A percentile compares a stretch with the other conserved stretches of the same genome.
phyloP scores from a whole-genome alignment of 2,797 vertebrate genomes.

The Fundulus diaphanus region DNA sequence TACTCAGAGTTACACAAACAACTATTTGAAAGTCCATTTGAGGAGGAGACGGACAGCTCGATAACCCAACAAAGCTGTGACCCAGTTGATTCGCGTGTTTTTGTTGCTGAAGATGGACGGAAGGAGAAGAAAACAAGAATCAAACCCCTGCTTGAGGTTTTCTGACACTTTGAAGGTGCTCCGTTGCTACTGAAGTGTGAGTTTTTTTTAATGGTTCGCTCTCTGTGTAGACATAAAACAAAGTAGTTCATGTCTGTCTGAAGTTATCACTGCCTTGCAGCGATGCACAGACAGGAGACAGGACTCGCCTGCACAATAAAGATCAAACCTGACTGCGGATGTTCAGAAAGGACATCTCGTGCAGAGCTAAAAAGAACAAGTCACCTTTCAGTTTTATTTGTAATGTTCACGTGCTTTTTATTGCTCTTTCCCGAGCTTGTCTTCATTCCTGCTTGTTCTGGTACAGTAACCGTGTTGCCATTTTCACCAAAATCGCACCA shows the following conservation, averaged over 20 bases:
- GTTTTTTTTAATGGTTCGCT: slow-evolving; percentile 31
- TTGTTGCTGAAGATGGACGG: slow-evolving; percentile 32
- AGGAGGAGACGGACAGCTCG: slow-evolving; percentile 25
- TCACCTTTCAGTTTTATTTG: slow-evolving; percentile 5
- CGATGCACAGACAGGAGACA: slow-evolving; percentile 17
- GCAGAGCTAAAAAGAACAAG: slow-evolving; percentile 7
- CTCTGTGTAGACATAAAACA: slow-evolving; percentile 64
- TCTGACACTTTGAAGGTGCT: slow-evolving; percentile 61
- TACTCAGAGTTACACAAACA: slow-evolving; percentile 15
- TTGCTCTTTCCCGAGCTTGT: not conserved
- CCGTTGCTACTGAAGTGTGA: slow-evolving; percentile 51
- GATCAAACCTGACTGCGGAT: slow-evolving; percentile 7
- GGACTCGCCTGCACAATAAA: slow-evolving; percentile 44
- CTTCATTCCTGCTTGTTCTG: slow-evolving; percentile 11
- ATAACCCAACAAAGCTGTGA: slow-evolving; percentile 33
- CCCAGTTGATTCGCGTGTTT: slow-evolving; percentile 46
- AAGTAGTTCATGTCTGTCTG: slow-evolving; percentile 52
- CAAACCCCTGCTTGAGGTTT: slow-evolving; percentile 34
- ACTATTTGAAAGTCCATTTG: slow-evolving; percentile 35
- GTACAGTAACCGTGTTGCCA: slow-evolving; percentile 38
- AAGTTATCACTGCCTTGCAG: slow-evolving; percentile 58
- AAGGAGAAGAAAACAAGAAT: slow-evolving; percentile 19
- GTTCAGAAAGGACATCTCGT: slow-evolving; percentile 24
- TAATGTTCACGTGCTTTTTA: not conserved
- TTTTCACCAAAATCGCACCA: slow-evolving; percentile 13